phyloP scores from a whole-genome alignment of 1,140 invertebrate species.

The Wiebesia pumilae region DNA sequence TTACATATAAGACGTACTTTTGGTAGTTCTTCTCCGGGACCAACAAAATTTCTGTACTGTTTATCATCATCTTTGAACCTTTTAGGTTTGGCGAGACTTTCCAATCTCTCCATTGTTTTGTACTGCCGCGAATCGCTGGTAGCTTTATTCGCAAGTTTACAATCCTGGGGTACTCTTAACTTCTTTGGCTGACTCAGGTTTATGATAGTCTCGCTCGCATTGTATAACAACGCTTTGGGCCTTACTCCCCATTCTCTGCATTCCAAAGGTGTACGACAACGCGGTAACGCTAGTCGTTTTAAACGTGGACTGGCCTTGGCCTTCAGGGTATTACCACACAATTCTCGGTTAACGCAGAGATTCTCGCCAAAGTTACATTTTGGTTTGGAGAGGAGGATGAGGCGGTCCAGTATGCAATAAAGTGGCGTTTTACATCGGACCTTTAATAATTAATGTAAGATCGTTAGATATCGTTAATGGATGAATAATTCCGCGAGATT shows the following conservation, averaged over 20 bases:
- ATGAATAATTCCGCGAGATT: background rate
- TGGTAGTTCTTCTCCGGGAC: too few species aligned
- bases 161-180: conserved; percentile 39
- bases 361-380: background rate
- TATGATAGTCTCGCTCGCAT: conserved; percentile 45
- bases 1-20: too few species aligned
- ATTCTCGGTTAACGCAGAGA: background rate
- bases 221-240: conserved; percentile 54
- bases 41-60: too few species aligned
- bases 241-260: conserved; percentile 11
- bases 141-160: too few species aligned
- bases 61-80: too few species aligned
- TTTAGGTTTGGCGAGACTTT: background rate
- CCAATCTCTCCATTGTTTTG: background rate
- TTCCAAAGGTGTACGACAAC: background rate
- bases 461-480: background rate
- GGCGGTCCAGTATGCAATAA: conserved; percentile 47
- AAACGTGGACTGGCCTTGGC: background rate
- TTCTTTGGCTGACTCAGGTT: conserved; percentile 51
- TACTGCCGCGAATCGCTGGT: background rate
- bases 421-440: conserved; percentile 49
- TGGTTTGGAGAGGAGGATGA: conserved; percentile 45
- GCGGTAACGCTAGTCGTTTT: background rate
- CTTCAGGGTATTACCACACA: background rate
- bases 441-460: background rate